Evolutionary conservation across 30 jellyfish, hydroid and myxozoan genomes (phyloP).

Genomic region (Turritopsis rubra): DNA sequence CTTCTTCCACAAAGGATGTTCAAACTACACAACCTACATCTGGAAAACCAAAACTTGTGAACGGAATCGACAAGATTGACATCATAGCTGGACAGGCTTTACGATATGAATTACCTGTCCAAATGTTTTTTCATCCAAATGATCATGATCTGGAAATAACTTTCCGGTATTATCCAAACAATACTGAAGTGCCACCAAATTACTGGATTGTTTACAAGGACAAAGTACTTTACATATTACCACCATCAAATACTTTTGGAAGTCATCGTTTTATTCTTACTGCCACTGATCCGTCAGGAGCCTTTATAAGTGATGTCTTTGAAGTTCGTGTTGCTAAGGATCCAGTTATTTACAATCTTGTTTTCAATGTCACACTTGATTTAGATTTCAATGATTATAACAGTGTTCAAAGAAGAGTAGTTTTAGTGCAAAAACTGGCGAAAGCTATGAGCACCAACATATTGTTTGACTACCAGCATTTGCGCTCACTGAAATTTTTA

Average conservation of each 20-base stretch:
- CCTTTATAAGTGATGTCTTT: constrained; percentile 52
- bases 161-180: constrained; percentile 37
- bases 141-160: constrained; percentile 47
- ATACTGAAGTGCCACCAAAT: constrained; percentile 35
- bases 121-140: constrained; percentile 65
- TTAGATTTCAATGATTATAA: constrained; percentile 33
- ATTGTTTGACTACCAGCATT: constrained; percentile 22
- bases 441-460: constrained; percentile 32
- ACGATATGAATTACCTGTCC: constrained; percentile 36
- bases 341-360: constrained; percentile 24
- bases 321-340: constrained; percentile 58
- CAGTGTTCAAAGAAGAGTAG: constrained; percentile 45
- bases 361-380: constrained; percentile 63
- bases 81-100: constrained; percentile 43
- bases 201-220: constrained; percentile 49
- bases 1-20: constrained; percentile 20
- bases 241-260: constrained; percentile 36
- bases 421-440: constrained; percentile 49
- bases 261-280: constrained; percentile 44
- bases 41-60: constrained; percentile 43
- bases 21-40: constrained; percentile 24
- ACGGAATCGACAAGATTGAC: constrained; percentile 39
- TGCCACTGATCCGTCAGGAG: constrained; percentile 79
- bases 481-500: constrained; percentile 42
- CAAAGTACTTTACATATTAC: constrained; percentile 44